These are phyloP conservation scores for Brachyhypopomus occidentalis DNA, from an alignment of 2,113 vertebrate species.

Conservation along the genomic window DNA sequence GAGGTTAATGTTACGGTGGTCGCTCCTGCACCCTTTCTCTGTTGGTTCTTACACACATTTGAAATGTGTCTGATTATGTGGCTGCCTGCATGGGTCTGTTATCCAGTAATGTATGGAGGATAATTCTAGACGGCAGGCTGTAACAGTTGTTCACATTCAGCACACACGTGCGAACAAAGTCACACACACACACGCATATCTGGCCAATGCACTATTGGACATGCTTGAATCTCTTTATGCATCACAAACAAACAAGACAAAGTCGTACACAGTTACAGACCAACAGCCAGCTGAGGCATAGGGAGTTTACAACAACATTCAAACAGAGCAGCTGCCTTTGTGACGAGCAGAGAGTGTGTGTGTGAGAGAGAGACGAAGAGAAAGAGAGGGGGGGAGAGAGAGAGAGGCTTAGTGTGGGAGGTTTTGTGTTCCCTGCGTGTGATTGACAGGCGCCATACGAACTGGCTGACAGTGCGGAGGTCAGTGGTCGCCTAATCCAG, in stretches of 20 bases:
- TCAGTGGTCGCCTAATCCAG: slow-evolving; percentile 1
- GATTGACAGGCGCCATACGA: not conserved
- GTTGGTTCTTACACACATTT: too few species aligned
- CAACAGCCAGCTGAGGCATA: not conserved
- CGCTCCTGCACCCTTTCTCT: too few species aligned
- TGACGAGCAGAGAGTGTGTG: not conserved
- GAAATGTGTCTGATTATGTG: slow-evolving; percentile 3
- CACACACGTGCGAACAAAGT: not conserved
- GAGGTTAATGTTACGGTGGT: too few species aligned
- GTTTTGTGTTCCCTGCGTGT: not conserved
- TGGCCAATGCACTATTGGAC: not conserved
- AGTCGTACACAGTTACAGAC: not conserved
- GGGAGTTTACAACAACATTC: slow-evolving; percentile 8
- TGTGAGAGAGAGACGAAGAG: slow-evolving; percentile 8
- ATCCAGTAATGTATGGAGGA: not conserved
- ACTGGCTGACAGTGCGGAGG: not conserved
- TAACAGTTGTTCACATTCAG: not conserved
- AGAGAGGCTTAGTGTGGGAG: slow-evolving; percentile 5
- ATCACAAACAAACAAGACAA: slow-evolving; percentile 6
- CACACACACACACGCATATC: slow-evolving; percentile 12
- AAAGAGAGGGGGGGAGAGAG: not conserved
- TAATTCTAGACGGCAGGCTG: not conserved
- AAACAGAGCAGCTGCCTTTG: not conserved
- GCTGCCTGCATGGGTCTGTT: slow-evolving; percentile 4
- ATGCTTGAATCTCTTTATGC: slow-evolving; percentile 8